A percentile compares a stretch with the other conserved stretches of the same genome.
Evolutionary conservation across 1,140 invertebrate genomes (phyloP).

Genomic region (Anastatus disparis): DNA sequence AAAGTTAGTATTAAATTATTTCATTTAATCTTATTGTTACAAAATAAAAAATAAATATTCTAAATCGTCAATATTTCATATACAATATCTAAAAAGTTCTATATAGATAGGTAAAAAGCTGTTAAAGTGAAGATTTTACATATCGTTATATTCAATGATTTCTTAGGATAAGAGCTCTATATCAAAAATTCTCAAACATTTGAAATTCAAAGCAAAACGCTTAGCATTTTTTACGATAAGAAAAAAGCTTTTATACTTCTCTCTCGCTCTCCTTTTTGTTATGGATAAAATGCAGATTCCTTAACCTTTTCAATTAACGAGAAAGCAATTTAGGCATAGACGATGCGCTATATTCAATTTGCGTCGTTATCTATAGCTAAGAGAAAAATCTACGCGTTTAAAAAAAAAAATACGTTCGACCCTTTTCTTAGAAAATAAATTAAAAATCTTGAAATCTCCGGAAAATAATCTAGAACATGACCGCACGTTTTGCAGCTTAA

Average conservation of each 20-base stretch:
- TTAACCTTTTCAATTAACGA: neutral
- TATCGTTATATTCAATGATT: neutral
- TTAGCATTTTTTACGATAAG: slow-evolving; percentile 1
- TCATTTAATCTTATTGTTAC: too few species aligned
- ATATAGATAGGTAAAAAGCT: too few species aligned
- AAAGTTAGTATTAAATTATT: too few species aligned
- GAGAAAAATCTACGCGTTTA: too few species aligned
- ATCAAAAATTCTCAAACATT: slow-evolving; percentile 4
- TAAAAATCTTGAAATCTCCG: neutral
- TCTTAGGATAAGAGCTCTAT: neutral
- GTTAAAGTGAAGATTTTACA: neutral
- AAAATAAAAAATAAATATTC: too few species aligned
- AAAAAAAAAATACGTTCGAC: neutral
- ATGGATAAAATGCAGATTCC: neutral
- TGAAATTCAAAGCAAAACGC: slow-evolving; percentile 11
- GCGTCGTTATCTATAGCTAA: slow-evolving; percentile 4
- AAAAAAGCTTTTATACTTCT: too few species aligned
- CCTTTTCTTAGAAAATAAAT: neutral
- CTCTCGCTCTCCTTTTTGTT: neutral
- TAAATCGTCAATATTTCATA: too few species aligned
- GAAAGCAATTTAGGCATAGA: slow-evolving; percentile 16
- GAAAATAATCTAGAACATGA: neutral
- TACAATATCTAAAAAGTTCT: too few species aligned
- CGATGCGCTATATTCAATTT: neutral
- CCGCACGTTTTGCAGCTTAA: slow-evolving; percentile 1